Base-by-base conservation (phyloP, 2,113 vertebrate genomes). In the Rissa tridactyla region DNA sequence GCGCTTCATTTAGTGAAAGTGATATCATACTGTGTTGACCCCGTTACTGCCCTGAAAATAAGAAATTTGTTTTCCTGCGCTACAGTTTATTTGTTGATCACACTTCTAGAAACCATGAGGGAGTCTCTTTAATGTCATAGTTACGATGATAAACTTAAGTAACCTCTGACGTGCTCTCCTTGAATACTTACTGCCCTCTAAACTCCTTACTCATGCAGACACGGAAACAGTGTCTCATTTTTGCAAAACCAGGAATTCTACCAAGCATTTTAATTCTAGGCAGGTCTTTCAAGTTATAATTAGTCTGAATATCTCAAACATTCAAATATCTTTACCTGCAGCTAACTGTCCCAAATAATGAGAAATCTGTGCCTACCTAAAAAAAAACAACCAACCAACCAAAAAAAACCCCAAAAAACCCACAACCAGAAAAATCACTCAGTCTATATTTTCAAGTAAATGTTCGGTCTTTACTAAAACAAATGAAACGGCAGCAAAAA, bases 61-160 rank as follows among this genome's bases (percentile, higher is more conserved):
- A 72, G 84, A 55, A 69, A 72, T 76, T 92, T 90, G 15, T 82
- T 85, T 94, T 91, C 57, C 40, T 65, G 6, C 76, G 49, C 70
- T 85, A 13, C 68, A 73, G 18, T 94, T 79, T 87, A 79, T 91
- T 95, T 95, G 87, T 92, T 94, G 87, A 90, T 94, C 70, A 58
- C 89, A 69, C 84, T 89, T 87, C 40, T 21, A 49, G 61, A 64
- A 87, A 54, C 54, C 77, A 91, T 1, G 11, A 92, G 61, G 57
- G 73, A 94, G 54, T 78, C 88, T 49, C 71, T 86, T 88, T 86
- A 90, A 88, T 92, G 72, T 88, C 94, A 90, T 11, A 51, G 55
- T 66, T 42, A 32, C 36, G 61, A 46, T 40, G 1, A 86, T 72
- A 91, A 89, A 78, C 49, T 78, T 42, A 52, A 55, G 34, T 82